Evolutionary conservation across 2,888 invertebrate genomes (phyloP).

Genomic region (Oscheius myriophilus): DNA sequence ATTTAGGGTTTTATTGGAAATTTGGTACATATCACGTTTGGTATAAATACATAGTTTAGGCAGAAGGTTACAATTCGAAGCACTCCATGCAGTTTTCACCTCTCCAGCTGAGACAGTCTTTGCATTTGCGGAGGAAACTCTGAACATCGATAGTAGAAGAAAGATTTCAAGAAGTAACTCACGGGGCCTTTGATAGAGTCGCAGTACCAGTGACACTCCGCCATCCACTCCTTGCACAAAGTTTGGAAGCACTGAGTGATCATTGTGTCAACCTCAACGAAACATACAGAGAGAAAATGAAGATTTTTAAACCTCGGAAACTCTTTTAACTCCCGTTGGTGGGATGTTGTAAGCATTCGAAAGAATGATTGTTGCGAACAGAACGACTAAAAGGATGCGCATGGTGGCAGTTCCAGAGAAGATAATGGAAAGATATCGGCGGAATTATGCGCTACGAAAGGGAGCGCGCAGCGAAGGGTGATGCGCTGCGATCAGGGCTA

Average conservation of each 20-base stretch:
- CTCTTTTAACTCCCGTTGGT: conserved; percentile 48
- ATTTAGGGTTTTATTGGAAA: too few relatives aligned
- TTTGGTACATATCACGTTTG: too few relatives aligned
- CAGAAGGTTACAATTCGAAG: conserved; percentile 52
- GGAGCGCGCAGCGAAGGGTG: background rate
- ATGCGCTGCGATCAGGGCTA: background rate
- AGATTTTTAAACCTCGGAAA: conserved; percentile 40
- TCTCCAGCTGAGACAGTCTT: conserved; percentile 58
- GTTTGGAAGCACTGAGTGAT: conserved; percentile 63
- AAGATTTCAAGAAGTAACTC: conserved; percentile 21
- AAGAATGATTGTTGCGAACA: conserved; percentile 1
- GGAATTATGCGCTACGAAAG: conserved; percentile 8
- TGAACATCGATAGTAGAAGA: conserved; percentile 1
- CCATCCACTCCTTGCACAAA: conserved; percentile 64
- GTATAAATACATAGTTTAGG: too few relatives aligned
- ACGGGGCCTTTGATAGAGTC: conserved; percentile 60
- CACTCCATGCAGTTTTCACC: conserved; percentile 62
- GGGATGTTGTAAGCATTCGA: conserved; percentile 49
- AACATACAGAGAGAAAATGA: background rate
- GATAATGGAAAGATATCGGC: conserved; percentile 3
- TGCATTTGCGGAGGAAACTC: conserved; percentile 54
- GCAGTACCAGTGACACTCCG: conserved; percentile 65
- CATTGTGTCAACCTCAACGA: conserved; percentile 59
- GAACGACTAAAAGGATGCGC: conserved; percentile 12
- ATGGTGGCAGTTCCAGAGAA: background rate